A percentile compares a stretch with the other conserved stretches of the same genome.
phyloP scores from a whole-genome alignment of 2,113 vertebrate genomes.

The Panthera tigris region DNA sequence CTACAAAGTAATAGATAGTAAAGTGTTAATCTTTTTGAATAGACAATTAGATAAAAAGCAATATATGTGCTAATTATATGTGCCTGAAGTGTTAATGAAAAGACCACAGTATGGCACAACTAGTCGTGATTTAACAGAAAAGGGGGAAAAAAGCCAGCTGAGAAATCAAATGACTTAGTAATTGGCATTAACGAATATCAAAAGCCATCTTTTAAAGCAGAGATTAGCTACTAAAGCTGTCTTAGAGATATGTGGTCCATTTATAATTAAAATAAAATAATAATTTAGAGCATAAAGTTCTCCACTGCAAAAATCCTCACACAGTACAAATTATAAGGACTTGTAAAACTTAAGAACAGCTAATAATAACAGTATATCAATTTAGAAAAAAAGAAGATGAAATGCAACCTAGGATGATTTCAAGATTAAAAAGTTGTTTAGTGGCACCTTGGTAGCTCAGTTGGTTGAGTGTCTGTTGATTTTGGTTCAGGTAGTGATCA shows the following conservation, averaged over 20 bases:
- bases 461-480: too few species aligned
- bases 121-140: slow-evolving; percentile 37
- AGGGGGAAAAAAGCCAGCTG: background rate
- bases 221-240: background rate
- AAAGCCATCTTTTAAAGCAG: background rate
- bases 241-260: background rate
- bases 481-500: too few species aligned
- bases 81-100: slow-evolving; percentile 61
- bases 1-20: background rate
- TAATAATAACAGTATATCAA: background rate
- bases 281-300: background rate
- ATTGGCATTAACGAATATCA: background rate
- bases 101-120: slow-evolving; percentile 26
- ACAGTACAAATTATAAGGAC: background rate
- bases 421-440: background rate
- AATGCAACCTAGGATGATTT: background rate
- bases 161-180: slow-evolving; percentile 44
- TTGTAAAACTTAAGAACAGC: background rate
- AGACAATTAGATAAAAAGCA: slow-evolving; percentile 35
- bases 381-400: background rate
- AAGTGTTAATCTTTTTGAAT: slow-evolving; percentile 37
- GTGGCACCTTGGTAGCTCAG: too few species aligned
- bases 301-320: background rate
- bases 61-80: slow-evolving; percentile 54
- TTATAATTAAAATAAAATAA: background rate